These are phyloP conservation scores for Anguilla obscura DNA, from an alignment of 2,797 vertebrate species.

Conservation along the genomic window DNA sequence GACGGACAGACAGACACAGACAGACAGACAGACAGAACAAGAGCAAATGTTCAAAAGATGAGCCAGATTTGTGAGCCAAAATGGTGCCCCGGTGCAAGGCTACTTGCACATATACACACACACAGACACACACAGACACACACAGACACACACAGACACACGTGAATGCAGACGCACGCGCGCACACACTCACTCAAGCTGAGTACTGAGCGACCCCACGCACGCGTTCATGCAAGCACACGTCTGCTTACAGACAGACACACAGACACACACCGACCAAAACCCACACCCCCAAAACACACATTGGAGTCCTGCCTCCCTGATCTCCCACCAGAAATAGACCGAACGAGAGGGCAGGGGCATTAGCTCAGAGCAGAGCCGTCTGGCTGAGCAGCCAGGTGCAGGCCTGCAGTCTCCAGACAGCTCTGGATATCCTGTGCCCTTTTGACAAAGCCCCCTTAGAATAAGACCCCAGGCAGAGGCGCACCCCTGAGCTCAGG, in stretches of 20 bases:
- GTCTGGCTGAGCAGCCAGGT: not conserved
- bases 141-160: not conserved
- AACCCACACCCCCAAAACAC: not conserved
- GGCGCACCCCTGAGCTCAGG: not conserved
- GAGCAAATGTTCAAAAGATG: too few relatives aligned
- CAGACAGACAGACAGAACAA: not conserved
- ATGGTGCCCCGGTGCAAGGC: not conserved
- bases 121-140: not conserved
- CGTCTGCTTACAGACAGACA: not conserved
- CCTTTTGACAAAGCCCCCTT: not conserved
- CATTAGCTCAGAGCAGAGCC: not conserved
- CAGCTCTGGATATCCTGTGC: not conserved
- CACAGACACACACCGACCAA: not conserved
- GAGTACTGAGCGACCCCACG: too few relatives aligned
- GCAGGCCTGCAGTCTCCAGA: not conserved
- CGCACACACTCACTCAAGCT: too few relatives aligned
- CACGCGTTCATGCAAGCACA: too few relatives aligned
- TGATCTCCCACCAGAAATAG: conserved; percentile 22
- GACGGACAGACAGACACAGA: not conserved
- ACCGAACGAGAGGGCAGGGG: not conserved
- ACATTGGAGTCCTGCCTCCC: not conserved
- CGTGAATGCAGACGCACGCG: not conserved
- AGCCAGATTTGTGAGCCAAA: not conserved
- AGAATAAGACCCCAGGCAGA: not conserved
- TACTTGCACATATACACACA: not conserved